Evolutionary conservation across 2,797 vertebrate species (phyloP).

Genomic region (Sylvia borin): DNA sequence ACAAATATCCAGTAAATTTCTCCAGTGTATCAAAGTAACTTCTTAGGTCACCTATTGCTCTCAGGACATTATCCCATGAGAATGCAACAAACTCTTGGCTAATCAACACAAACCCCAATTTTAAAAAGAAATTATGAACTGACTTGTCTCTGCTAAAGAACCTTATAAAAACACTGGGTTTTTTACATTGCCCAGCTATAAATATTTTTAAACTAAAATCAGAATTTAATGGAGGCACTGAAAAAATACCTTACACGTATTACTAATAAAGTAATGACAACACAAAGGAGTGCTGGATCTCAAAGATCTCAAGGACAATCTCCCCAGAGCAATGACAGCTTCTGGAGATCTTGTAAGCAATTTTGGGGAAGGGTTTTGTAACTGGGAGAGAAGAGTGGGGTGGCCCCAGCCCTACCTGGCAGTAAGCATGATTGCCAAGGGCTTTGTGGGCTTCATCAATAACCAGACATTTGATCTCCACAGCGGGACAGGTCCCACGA

Average conservation of each 20-base stretch:
- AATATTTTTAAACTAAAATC: background rate
- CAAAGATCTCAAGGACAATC: background rate
- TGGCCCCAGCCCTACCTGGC: conserved; percentile 83
- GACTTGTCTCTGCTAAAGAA: background rate
- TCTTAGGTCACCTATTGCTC: background rate
- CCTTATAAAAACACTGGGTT: background rate
- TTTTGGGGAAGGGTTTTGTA: background rate
- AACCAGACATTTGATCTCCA: conserved; percentile 90
- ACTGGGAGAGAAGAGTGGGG: too few species aligned
- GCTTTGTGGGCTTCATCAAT: conserved; percentile 98
- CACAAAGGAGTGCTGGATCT: background rate
- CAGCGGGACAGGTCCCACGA: conserved; percentile 86
- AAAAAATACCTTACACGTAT: background rate
- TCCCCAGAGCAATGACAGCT: background rate
- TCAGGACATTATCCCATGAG: background rate
- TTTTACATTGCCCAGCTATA: background rate
- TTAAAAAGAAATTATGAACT: background rate
- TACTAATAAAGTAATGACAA: background rate
- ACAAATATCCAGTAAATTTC: background rate
- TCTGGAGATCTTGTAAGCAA: too few species aligned
- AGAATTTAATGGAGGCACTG: background rate
- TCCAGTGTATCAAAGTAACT: background rate
- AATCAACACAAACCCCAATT: background rate
- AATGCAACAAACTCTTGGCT: background rate
- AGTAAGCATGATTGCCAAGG: conserved; percentile 94